Evolutionary conservation across 2,113 vertebrate genomes (phyloP), one percentile per base, ranked within the genome.

Genomic region (Oryzias woworae): DNA sequence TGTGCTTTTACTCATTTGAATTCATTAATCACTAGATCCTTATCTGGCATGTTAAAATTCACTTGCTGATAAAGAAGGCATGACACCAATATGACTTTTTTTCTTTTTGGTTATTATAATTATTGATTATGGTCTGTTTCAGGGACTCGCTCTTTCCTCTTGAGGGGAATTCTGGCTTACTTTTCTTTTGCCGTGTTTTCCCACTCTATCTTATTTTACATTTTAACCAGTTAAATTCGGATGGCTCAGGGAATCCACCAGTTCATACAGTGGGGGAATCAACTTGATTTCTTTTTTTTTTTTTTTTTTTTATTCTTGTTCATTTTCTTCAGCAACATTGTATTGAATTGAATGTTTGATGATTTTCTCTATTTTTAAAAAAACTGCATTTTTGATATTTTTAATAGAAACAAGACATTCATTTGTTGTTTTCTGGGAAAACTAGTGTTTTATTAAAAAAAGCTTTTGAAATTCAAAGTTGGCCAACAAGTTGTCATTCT

Each of bases 21-120:
- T 85, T 63, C 79, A 88, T 90, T 89, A 89, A 85, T 90, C 88
- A 90, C 86, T 83, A 84, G 61, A 83, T 71, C 81, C 82, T 88
- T 89, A 89, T 90, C 79, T 86, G 80, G 88, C 87, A 84, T 89
- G 84, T 88, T 86, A 90, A 89, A 90, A 90, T 88, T 78, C 75
- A 75, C 75, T 79, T 57, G 74, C 85, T 82, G 87, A 88, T 85
- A 88, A 90, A 81, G 79, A 87, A 88, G 85, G 74, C 85, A 79
- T 81, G 78, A 83, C 79, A 86, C 85, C 88, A 85, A 89, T 89
- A 90, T 87, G 88, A 87, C 81, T 20, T 48, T 18, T 18, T 88
- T 89, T 90, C 88, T 85, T 81, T 53, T 78, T 84, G 83, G 87
- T 80, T 81, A 85, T 90, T 76, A 82, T 83, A 84, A 83, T 87